Conservation (phyloP, 2,797 vertebrate species). For the Tinamus major region DNA sequence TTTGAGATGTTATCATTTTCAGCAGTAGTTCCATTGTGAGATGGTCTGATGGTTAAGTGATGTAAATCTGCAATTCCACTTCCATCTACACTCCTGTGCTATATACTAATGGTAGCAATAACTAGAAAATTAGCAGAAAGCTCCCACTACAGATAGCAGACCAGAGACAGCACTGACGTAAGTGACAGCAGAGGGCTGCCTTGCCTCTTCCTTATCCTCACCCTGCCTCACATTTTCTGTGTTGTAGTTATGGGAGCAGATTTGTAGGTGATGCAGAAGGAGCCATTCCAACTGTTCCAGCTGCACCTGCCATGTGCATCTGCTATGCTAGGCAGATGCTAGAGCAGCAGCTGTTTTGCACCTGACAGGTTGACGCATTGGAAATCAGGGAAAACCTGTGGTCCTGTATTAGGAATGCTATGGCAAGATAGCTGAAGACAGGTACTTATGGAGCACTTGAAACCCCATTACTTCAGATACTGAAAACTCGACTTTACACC, state of each 20-base stretch:
- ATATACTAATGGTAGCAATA: neutral
- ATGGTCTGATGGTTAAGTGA: neutral
- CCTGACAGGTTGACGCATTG: neutral
- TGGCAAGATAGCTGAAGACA: neutral
- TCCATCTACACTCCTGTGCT: accelerated
- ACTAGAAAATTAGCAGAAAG: neutral
- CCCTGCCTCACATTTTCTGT: neutral
- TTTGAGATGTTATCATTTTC: neutral
- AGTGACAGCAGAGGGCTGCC: neutral
- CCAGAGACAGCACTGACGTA: neutral
- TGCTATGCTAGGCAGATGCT: no score
- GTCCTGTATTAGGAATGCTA: neutral
- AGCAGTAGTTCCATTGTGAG: neutral
- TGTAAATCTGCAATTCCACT: neutral
- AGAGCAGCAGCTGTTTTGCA: neutral
- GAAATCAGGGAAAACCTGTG: neutral
- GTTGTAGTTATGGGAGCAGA: neutral
- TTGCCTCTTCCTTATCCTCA: neutral
- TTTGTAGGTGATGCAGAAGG: neutral
- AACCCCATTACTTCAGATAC: neutral
- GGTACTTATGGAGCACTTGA: neutral
- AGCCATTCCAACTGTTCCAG: neutral
- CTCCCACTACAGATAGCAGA: neutral
- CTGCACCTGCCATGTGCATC: neutral
- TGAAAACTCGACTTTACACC: accelerated